Base-by-base conservation (phyloP, 2,113 vertebrate genomes). In the Laticauda laticaudata region DNA sequence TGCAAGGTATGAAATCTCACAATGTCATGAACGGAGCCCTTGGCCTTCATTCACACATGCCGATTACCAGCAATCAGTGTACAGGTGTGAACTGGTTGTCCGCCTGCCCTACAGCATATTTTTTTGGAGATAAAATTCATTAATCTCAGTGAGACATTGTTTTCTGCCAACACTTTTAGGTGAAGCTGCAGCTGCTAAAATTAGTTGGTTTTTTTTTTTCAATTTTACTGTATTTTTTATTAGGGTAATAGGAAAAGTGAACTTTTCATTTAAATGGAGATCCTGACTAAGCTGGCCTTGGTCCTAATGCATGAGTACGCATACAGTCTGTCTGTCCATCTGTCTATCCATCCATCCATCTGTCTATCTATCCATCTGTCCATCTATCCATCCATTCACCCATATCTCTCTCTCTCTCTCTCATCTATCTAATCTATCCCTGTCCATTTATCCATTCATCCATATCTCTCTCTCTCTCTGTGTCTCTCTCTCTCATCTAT, bases 401-500 rank as follows among this genome's bases (percentile, higher is more conserved):
- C 45, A 45, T 45, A 6, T 48, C 5, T 48, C 1, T 48, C 1
- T 48, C 6, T 48, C 1, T 48, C 7, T 8, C 48, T 48, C 48
- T 48, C 5, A 7, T 57, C 56, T 23, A 9, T 61, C 24, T 48
- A 48, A 48, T 48, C 48, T 26, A 48, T 7, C 48, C 48, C 48
- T 48, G 4, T 7, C 48, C 48, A 48, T 48, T 7, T 48, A 48
- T 48, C 54, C 54, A 3, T 59, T 23, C 8, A 9, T 59, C 59
- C 24, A 29, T 11, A 0, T 23, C 43, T 43, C 2, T 11, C 2
- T 24, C 0, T 55, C 0, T 55, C 14, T 55, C 2, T 2, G 0
- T 14, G 14, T 14, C 2, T 14, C 2, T 14, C 53, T 3, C 10
- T 54, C 20, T 26, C 21, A 48, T 48, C 48, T 48, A 48, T 48